Evolutionary conservation across 2,113 vertebrate species (phyloP).

Genomic region (Bos indicus): DNA sequence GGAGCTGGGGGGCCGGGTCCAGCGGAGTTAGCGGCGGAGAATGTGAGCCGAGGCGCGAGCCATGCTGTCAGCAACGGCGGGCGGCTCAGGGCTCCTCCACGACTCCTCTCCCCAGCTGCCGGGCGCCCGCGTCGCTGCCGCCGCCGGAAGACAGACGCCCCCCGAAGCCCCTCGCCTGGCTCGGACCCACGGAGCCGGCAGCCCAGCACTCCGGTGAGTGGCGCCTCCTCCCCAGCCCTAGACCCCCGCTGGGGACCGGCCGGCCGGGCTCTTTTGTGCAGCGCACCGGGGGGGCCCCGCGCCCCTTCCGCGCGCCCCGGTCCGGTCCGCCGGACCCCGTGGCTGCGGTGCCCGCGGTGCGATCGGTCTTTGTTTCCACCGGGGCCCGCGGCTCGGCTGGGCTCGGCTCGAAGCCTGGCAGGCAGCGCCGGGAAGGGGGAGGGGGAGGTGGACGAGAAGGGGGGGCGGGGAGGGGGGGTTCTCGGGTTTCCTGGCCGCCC

Average conservation of each 20-base stretch:
- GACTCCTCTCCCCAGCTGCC: slow-evolving; percentile 74
- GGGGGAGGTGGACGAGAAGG: slow-evolving; percentile 63
- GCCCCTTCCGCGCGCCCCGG: slow-evolving; percentile 71
- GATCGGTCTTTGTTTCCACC: slow-evolving; percentile 79
- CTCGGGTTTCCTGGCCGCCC: slow-evolving; percentile 75
- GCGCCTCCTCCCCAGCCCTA: slow-evolving; percentile 73
- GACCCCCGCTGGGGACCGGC: slow-evolving; percentile 42
- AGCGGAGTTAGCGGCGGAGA: slow-evolving; percentile 79
- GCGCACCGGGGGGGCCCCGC: slow-evolving; percentile 44
- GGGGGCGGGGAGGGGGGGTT: slow-evolving; percentile 61
- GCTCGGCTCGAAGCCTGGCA: slow-evolving; percentile 76
- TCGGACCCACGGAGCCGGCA: slow-evolving; percentile 67
- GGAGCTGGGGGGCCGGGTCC: slow-evolving; percentile 76
- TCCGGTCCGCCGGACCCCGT: slow-evolving; percentile 87
- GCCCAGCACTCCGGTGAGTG: slow-evolving; percentile 68
- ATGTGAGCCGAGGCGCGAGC: slow-evolving; percentile 83
- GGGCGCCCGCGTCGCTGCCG: slow-evolving; percentile 68
- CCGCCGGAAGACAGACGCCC: slow-evolving; percentile 70
- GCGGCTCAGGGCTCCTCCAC: slow-evolving; percentile 83
- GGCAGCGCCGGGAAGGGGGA: slow-evolving; percentile 59
- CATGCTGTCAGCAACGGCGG: slow-evolving; percentile 85
- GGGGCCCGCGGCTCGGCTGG: slow-evolving; percentile 74
- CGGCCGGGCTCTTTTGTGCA: slow-evolving; percentile 77
- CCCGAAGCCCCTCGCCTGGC: slow-evolving; percentile 62
- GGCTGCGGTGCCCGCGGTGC: slow-evolving; percentile 90